These are phyloP conservation scores for Schizaphis graminum DNA, from an alignment of 2,888 invertebrate species.

Conservation along the genomic window DNA sequence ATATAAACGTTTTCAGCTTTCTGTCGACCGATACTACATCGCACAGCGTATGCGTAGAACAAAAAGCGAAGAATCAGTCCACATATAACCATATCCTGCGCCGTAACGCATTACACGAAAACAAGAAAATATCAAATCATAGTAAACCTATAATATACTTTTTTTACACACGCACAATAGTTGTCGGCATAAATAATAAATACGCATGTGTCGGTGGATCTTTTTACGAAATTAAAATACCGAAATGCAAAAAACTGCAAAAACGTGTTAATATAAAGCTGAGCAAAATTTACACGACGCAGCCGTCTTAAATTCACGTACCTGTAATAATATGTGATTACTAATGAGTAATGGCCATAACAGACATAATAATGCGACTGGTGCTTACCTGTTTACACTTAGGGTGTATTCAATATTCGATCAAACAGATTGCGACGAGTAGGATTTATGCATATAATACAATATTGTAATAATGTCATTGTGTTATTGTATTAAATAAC, in stretches of 20 bases:
- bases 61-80: not conserved
- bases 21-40: not conserved
- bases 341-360: too few relatives aligned
- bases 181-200: not conserved
- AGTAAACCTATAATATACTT: not conserved
- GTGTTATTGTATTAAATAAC: too few relatives aligned
- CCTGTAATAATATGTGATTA: too few relatives aligned
- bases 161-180: not conserved
- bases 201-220: not conserved
- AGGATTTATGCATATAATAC: not conserved
- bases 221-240: not conserved
- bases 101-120: not conserved
- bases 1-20: not conserved
- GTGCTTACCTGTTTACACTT: not conserved
- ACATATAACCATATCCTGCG: not conserved
- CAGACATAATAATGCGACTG: too few relatives aligned
- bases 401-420: not conserved
- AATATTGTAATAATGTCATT: too few relatives aligned
- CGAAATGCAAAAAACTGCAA: not conserved
- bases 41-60: not conserved
- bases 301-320: not conserved
- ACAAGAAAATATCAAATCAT: not conserved
- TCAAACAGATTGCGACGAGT: not conserved
- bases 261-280: not conserved
- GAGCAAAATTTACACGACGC: not conserved